Conservation (phyloP, 2,888 invertebrate species). For the Ophioninae sp. region DNA sequence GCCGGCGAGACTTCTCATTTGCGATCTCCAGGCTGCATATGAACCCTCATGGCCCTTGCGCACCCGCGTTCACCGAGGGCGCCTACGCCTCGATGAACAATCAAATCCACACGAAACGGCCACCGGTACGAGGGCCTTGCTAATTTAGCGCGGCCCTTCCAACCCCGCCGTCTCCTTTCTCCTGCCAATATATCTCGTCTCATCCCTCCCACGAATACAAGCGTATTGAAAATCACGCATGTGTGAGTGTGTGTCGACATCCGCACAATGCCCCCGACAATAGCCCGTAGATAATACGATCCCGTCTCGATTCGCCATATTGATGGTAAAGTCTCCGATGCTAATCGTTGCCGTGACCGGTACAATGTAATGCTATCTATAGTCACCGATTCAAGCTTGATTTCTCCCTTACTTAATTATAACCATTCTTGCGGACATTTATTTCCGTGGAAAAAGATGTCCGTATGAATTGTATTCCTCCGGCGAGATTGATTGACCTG, state of each 20-base stretch:
- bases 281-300: constrained; percentile 60
- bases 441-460: constrained; percentile 29
- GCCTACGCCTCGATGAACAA: constrained; percentile 61
- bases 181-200: constrained; percentile 44
- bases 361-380: constrained; percentile 39
- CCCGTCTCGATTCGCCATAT: constrained; percentile 62
- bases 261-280: constrained; percentile 51
- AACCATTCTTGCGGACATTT: constrained; percentile 41
- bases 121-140: constrained; percentile 54
- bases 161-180: not conserved
- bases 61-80: constrained; percentile 51
- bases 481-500: constrained; percentile 44
- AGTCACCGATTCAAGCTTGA: constrained; percentile 34
- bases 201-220: constrained; percentile 37
- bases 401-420: constrained; percentile 50
- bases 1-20: constrained; percentile 54
- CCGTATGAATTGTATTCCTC: constrained; percentile 27
- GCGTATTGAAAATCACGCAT: not conserved
- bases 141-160: constrained; percentile 51
- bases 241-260: constrained; percentile 8
- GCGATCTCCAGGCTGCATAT: constrained; percentile 50
- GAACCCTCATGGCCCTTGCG: constrained; percentile 46
- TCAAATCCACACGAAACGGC: constrained; percentile 58
- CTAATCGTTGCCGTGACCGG: constrained; percentile 60
- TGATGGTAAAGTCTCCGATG: constrained; percentile 57